A percentile compares a stretch with the other conserved stretches of the same genome.
These are phyloP conservation scores for Conus canariensis DNA, from an alignment of 2,888 invertebrate genomes.

Conservation along the genomic window DNA sequence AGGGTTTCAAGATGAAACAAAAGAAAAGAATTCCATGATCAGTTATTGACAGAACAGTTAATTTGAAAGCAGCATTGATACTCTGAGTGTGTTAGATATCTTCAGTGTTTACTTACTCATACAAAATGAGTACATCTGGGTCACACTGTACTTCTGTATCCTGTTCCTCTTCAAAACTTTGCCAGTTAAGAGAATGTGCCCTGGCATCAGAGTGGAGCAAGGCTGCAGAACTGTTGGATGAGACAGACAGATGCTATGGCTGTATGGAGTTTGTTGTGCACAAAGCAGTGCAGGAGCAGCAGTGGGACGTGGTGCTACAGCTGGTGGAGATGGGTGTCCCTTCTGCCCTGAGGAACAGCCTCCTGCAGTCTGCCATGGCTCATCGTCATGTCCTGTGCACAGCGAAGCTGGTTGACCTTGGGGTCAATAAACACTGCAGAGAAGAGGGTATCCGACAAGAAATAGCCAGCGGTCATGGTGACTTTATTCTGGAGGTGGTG, in stretches of 20 bases:
- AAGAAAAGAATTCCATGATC: too few species aligned
- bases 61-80: too few species aligned
- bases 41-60: too few species aligned
- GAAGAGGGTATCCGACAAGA: not conserved
- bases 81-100: too few species aligned
- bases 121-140: too few species aligned
- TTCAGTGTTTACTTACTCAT: too few species aligned
- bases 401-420: not conserved
- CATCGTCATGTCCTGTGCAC: not conserved
- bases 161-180: too few species aligned
- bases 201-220: not conserved
- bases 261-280: not conserved
- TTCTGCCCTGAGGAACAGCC: not conserved
- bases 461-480: not conserved
- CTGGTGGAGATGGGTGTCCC: not conserved
- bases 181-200: too few species aligned
- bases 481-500: conserved; percentile 1
- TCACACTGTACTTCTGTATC: too few species aligned
- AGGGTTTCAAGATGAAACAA: too few species aligned
- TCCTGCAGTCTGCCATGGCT: not conserved
- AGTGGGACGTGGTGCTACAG: not conserved
- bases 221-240: not conserved
- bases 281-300: not conserved
- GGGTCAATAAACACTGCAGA: not conserved
- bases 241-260: not conserved